Evolutionary conservation across 2,888 invertebrate species (phyloP), one percentile per base, ranked within the genome.

Genomic region (Sclerodermus sp.): DNA sequence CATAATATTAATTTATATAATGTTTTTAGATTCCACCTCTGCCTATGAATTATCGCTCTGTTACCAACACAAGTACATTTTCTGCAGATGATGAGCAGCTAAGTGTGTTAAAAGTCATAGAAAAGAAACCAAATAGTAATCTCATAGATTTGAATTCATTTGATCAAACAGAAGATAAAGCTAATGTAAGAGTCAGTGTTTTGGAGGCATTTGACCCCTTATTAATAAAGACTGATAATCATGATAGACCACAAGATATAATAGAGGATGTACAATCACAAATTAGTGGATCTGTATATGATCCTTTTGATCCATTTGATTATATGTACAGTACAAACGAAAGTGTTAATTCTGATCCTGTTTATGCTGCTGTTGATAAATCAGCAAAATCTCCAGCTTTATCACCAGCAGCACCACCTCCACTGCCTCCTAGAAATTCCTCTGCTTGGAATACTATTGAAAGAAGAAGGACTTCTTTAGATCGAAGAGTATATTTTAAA

Each of bases 131-230:
- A 60, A 80, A 82, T 67, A 81, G 78, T 67, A 85, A 84, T 78
- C 78, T 85, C 47, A 85, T 85, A 65, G 84, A 85, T 74, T 75
- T 85, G 59, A 82, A 80, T 45, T 77, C 78, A 43, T 78, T 74
- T 42, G 78, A 79, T 59, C 60, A 67, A 57, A 53, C 68, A 16
- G 82, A 82, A 48, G 82, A 80, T 64, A 81, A 77, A 55, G 79
- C 79, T 59, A 83, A 80, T 63, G 83, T 82, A 38, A 76, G 84
- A 58, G 84, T 83, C 45, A 90, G 90, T 80, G 88, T 93, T 68
- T 80, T 93, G 68, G 91, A 93, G 77, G 91, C 91, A 55, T 93
- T 93, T 78, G 93, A 93, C 84, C 93, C 93, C 42, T 82, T 93
- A 74, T 82, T 90, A 68, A 83, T 80, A 41, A 80, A 81, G 68